A percentile compares a stretch with the other conserved stretches of the same genome.
phyloP scores from a whole-genome alignment of 2,888 invertebrate genomes.

The Subacronicta megacephala region DNA sequence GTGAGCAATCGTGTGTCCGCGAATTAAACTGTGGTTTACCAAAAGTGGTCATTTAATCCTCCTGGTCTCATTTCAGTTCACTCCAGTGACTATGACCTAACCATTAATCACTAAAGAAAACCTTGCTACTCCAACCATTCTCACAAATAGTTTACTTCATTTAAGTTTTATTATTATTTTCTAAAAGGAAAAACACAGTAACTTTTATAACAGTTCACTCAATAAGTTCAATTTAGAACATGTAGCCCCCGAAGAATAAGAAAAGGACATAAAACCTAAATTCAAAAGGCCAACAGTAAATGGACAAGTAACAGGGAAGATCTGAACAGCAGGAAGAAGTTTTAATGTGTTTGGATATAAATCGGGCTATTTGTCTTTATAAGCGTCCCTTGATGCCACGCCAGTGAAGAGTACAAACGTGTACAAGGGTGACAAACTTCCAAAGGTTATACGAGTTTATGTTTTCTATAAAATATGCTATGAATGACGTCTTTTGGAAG shows the following conservation, averaged over 20 bases:
- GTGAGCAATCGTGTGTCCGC: too few relatives aligned
- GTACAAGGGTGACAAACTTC: conserved; percentile 44
- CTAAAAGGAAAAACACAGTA: conserved; percentile 10
- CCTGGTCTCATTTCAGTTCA: too few relatives aligned
- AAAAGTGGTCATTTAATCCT: too few relatives aligned
- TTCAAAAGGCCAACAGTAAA: conserved; percentile 66
- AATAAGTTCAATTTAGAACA: conserved; percentile 51
- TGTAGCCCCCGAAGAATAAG: conserved; percentile 52
- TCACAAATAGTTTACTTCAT: too few relatives aligned
- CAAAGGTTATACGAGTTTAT: conserved; percentile 42
- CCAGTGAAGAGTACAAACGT: conserved; percentile 37
- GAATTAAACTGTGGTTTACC: too few relatives aligned
- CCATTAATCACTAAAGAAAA: too few relatives aligned
- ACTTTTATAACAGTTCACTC: conserved; percentile 26
- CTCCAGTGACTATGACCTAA: too few relatives aligned
- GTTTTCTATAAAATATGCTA: conserved; percentile 38
- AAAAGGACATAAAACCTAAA: conserved; percentile 60
- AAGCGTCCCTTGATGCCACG: conserved; percentile 66
- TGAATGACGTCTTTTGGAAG: conserved; percentile 21
- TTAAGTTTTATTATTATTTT: background rate
- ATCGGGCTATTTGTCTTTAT: conserved; percentile 83
- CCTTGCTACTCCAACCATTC: too few relatives aligned
- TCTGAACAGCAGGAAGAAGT: conserved; percentile 67
- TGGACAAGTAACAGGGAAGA: conserved; percentile 55
- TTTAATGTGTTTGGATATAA: conserved; percentile 83